These are phyloP conservation scores for Nysson spinosus DNA, from an alignment of 2,888 invertebrate genomes.

Conservation along the genomic window DNA sequence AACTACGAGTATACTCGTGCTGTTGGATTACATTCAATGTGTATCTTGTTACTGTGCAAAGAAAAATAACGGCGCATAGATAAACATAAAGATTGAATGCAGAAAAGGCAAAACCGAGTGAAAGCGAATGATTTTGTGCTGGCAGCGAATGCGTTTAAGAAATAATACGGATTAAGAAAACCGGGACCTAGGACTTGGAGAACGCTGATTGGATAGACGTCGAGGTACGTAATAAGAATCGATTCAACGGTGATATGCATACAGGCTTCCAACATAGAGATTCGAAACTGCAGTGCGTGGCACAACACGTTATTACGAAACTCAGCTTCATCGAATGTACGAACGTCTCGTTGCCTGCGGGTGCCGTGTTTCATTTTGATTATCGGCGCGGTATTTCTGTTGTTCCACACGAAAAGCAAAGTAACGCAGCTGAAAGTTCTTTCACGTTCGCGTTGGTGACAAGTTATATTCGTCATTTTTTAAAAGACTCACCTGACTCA, in stretches of 20 bases:
- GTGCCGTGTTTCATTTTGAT: background rate
- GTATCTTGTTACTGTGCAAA: no score
- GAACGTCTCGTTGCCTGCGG: background rate
- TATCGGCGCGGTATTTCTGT: background rate
- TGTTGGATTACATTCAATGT: no score
- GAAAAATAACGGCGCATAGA: no score
- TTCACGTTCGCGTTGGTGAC: no score
- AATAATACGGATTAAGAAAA: slow-evolving; percentile 5
- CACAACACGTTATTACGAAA: slow-evolving; percentile 25
- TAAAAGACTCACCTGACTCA: no score
- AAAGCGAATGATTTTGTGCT: no score
- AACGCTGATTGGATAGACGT: slow-evolving; percentile 25
- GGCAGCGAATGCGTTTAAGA: no score
- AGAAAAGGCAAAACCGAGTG: no score
- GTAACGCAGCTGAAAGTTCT: background rate
- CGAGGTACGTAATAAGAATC: slow-evolving; percentile 33
- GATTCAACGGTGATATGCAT: slow-evolving; percentile 32
- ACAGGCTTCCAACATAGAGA: background rate
- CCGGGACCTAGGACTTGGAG: background rate
- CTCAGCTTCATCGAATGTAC: slow-evolving; percentile 21
- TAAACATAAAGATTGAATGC: no score
- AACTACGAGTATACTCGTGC: no score
- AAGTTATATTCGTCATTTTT: no score
- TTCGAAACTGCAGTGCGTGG: slow-evolving; percentile 9
- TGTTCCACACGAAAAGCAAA: background rate